Conservation (phyloP, 2,888 invertebrate genomes). For the Nephrotoma guestfalica region DNA sequence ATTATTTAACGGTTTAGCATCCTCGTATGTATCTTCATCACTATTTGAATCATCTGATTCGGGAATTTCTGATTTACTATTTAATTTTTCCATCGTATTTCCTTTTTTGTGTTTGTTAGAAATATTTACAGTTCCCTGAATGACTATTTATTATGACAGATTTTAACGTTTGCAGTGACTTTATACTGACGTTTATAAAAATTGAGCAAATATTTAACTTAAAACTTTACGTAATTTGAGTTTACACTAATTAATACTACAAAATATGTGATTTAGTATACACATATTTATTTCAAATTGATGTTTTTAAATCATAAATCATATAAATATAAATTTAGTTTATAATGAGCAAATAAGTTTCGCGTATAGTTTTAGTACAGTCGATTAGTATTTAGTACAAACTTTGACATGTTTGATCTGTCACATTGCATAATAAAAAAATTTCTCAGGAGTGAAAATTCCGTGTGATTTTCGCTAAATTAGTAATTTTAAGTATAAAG, state of each 20-base stretch:
- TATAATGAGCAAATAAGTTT: not conserved
- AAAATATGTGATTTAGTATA: no score
- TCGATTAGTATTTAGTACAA: not conserved
- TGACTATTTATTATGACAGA: not conserved
- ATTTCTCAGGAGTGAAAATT: not conserved
- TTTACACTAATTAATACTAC: no score
- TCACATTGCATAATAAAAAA: conserved; percentile 4
- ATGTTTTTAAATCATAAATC: no score
- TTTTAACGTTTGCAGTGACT: not conserved
- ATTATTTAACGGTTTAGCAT: conserved; percentile 7
- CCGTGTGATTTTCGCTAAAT: not conserved
- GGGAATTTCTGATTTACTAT: not conserved
- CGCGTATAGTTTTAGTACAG: not conserved
- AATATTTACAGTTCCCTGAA: not conserved
- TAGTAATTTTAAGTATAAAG: not conserved
- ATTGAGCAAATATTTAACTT: not conserved
- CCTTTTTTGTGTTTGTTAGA: not conserved
- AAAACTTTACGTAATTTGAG: not conserved
- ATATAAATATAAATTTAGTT: not conserved
- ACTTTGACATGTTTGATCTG: not conserved
- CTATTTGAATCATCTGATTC: conserved; percentile 6
- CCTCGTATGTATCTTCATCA: conserved; percentile 12
- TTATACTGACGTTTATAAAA: not conserved
- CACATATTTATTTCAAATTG: no score
- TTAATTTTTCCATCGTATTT: not conserved